Percentiles rank a stretch among this genome's conserved stretches.
These are phyloP conservation scores for Drosophila cardini DNA, from an alignment of 1,140 invertebrate genomes.

Conservation along the genomic window DNA sequence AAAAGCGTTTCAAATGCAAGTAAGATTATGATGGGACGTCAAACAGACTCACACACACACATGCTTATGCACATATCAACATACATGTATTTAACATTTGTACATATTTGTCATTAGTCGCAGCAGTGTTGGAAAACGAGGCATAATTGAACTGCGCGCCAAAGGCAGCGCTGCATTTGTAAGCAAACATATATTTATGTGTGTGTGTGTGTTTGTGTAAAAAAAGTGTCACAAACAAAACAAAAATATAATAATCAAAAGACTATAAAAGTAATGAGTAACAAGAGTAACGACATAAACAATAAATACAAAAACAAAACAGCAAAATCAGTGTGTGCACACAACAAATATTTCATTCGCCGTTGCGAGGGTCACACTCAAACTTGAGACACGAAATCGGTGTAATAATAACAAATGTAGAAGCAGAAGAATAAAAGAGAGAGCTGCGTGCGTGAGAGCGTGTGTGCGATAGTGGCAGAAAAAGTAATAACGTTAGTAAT, in stretches of 20 bases:
- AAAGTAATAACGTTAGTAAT: constrained; percentile 43
- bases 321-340: constrained; percentile 21
- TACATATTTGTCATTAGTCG: constrained; percentile 25
- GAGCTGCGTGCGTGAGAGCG: constrained; percentile 24
- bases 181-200: neutral
- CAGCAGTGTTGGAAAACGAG: constrained; percentile 41
- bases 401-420: constrained; percentile 46
- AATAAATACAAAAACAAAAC: neutral
- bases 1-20: constrained; percentile 40
- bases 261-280: constrained; percentile 6
- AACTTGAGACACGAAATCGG: constrained; percentile 34
- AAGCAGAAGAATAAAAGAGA: constrained; percentile 24
- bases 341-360: constrained; percentile 10
- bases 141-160: constrained; percentile 37
- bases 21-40: constrained; percentile 39
- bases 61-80: neutral
- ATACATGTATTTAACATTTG: constrained; percentile 11
- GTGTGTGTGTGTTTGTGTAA: neutral
- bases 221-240: constrained; percentile 2
- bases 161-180: constrained; percentile 29
- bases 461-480: constrained; percentile 15
- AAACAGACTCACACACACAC: constrained; percentile 22
- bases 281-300: neutral
- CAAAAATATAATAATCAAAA: constrained; percentile 1
- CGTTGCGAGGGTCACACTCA: constrained; percentile 43